phyloP scores from a whole-genome alignment of 2,113 vertebrate genomes.

The Xenus cinereus region DNA sequence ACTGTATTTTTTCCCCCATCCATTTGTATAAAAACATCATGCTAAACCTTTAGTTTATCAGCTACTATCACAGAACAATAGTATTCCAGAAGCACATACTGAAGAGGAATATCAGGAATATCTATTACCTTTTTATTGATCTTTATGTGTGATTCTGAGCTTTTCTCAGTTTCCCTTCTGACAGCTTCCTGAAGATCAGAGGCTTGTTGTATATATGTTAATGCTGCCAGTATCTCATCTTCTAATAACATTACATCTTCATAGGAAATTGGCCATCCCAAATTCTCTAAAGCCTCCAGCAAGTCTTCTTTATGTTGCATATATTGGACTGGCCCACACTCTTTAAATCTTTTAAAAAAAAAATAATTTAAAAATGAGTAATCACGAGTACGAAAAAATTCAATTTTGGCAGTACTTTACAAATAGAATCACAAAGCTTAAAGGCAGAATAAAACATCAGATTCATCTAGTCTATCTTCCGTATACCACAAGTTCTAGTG shows the following conservation, averaged over 20 bases:
- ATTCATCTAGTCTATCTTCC: neutral
- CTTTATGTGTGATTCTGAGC: neutral
- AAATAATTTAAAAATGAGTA: neutral
- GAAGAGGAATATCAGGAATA: neutral
- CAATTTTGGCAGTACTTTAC: neutral
- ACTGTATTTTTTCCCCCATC: neutral
- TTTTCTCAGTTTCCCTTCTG: slow-evolving; percentile 51
- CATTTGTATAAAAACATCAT: neutral
- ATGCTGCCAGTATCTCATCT: slow-evolving; percentile 76
- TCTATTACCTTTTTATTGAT: slow-evolving; percentile 43
- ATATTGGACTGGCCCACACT: slow-evolving; percentile 73
- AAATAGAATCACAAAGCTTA: neutral
- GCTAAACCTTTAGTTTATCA: neutral
- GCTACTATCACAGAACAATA: neutral
- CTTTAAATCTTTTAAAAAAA: slow-evolving; percentile 65
- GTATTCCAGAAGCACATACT: neutral
- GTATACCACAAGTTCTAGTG: neutral
- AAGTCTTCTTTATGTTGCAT: slow-evolving; percentile 72
- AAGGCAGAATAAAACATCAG: neutral
- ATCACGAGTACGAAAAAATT: neutral
- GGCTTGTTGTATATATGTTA: slow-evolving; percentile 75
- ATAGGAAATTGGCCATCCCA: slow-evolving; percentile 76
- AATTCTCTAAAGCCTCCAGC: slow-evolving; percentile 70
- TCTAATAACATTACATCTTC: slow-evolving; percentile 78
- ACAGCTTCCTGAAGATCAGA: slow-evolving; percentile 73